Base-by-base conservation (phyloP, 2,797 vertebrate genomes). In the Oophaga sylvatica region DNA sequence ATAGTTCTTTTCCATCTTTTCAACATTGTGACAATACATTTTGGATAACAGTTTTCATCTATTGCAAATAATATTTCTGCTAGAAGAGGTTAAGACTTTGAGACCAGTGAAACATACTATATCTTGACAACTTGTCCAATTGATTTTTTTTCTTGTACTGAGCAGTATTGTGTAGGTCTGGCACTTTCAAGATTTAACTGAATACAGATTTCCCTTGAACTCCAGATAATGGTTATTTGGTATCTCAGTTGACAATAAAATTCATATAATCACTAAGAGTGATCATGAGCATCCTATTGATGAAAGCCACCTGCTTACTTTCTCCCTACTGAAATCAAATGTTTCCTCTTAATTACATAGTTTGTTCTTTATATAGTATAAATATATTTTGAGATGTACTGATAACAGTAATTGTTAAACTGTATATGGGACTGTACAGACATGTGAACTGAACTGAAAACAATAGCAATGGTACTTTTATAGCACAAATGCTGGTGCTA, bases 181-280 rank as follows among this genome's bases (percentile, higher is more conserved):
- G 78, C 80, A 57, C 31, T 76, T 75, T 31, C 20, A 62, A 73
- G 29, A 53, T 87, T 22, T 71, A 31, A 26, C 26, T 59, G 79
- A 48, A 77, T 29, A 88, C 26, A 71, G 45, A 70, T 83, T 86
- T 82, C 59, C 35, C 57, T 67, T 76, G 80, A 86, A 82, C 48
- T 59, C 71, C 57, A 35, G 26, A 89, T 59, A 78, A 86, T 86
- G 29, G 80, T 81, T 82, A 86, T 86, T 89, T 86, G 80, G 79
- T 45, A 78, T 75, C 48, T 29, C 70, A 29, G 48, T 60, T 89
- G 88, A 89, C 88, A 86, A 78, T 89, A 82, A 89, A 89, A 89
- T 89, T 35, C 26, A 86, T 89, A 82, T 86, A 82, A 89, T 86
- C 84, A 86, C 63, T 68, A 85, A 76, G 78, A 70, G 79, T 29